Base-by-base conservation (phyloP, 53 echinoderm and acorn worm genomes). In the Luidia sarsii region DNA sequence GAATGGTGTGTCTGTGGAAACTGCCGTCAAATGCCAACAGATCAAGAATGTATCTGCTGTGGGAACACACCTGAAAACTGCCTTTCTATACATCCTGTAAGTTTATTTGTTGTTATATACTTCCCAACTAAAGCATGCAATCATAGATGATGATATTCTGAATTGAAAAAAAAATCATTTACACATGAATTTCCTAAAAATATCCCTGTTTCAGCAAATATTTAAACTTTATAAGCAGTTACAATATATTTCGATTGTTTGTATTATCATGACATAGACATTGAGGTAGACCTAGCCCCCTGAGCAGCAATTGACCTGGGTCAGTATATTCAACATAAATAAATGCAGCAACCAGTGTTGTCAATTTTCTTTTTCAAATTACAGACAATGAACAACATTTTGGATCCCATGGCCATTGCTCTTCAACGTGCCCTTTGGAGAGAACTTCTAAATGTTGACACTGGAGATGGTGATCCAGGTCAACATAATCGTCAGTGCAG, bases 21-120 rank as follows among this genome's bases (percentile, higher is more conserved):
- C 20, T 64, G 64, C 20, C 64, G 33, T 32, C 64, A 64, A 64
- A 64, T 64, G 64, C 64, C 64, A 64, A 65, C 65, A 65, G 41
- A 65, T 38, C 33, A 60, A 27, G 31, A 60, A 60, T 60, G 60
- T 30, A 60, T 60, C 28, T 60, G 60, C 28, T 60, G 65, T n/a
- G 20, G 41, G 23, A 65, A 65, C 23, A 65, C 65, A n/a, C 65
- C 65, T 38, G 65, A 65, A 38, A 65, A 65, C 65, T 65, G 65
- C 65, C 65, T 65, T 35, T 65, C 41, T 65, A 23, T 65, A 20
- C 65, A 65, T 65, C 36, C 65, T n/a, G 36, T 34, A 37, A 27
- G 62, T 62, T 16, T 19, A 53, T 41, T 6, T 11, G 41, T 6
- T 41, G 11, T 41, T 11, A 41, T 7, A 41, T 41, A 41, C 41